Conservation (phyloP, 2,797 vertebrate genomes). For the Vireo griseus region DNA sequence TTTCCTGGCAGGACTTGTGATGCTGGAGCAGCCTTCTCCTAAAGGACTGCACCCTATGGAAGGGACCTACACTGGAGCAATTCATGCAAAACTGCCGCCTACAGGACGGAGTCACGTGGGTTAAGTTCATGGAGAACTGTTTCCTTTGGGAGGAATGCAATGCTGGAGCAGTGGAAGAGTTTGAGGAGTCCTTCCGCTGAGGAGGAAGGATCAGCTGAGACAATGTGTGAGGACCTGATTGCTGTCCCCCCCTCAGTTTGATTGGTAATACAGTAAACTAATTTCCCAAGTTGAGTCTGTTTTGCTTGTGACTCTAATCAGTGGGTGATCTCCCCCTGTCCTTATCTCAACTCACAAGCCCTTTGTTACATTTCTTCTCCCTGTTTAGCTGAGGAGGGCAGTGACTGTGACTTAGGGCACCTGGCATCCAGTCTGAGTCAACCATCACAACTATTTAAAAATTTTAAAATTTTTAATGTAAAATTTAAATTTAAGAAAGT, state of each 20-base stretch:
- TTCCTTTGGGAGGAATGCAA: neutral
- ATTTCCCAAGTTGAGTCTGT: neutral
- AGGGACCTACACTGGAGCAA: neutral
- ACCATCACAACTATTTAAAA: neutral
- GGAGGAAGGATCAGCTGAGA: neutral
- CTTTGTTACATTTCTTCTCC: neutral
- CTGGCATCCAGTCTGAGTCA: neutral
- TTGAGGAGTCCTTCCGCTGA: neutral
- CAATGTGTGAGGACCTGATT: fast-evolving
- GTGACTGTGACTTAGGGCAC: neutral
- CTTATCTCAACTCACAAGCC: neutral
- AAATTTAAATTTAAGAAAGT: neutral
- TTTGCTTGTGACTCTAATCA: neutral
- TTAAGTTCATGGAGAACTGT: neutral
- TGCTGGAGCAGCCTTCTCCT: neutral
- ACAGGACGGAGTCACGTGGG: neutral
- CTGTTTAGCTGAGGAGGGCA: neutral
- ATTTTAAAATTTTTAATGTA: neutral
- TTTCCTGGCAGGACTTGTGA: neutral
- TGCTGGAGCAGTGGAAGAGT: neutral
- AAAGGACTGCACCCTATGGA: neutral
- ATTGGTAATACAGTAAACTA: neutral
- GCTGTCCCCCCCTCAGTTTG: fast-evolving
- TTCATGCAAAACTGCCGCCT: neutral
- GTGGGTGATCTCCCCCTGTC: neutral